phyloP scores from a whole-genome alignment of 2,113 vertebrate species.

The Phaethornis superciliosus region DNA sequence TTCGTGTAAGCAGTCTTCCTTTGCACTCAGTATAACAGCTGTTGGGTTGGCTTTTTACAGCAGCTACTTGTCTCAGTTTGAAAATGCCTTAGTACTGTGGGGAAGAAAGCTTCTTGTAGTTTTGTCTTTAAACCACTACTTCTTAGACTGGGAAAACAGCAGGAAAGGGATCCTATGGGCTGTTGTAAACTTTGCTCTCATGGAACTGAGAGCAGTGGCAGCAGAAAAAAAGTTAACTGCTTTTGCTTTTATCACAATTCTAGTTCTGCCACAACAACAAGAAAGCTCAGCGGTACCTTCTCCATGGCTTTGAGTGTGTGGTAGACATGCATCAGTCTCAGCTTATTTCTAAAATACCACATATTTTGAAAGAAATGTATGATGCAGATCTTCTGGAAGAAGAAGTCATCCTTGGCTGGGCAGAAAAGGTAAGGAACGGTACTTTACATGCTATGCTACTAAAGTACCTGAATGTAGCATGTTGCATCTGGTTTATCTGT shows the following conservation, averaged over 20 bases:
- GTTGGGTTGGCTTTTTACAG: rapidly evolving
- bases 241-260: background rate
- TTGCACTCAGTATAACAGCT: rapidly evolving
- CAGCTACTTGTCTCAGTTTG: rapidly evolving
- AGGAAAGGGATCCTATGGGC: background rate
- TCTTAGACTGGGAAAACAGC: background rate
- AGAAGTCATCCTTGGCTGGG: conserved; percentile 95
- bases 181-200: rapidly evolving
- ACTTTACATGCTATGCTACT: rapidly evolving
- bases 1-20: conserved; percentile 80
- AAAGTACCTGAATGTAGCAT: background rate
- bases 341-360: conserved; percentile 89
- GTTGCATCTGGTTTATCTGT: rapidly evolving
- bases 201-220: background rate
- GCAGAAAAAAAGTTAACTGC: background rate
- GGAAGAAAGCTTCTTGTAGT: background rate
- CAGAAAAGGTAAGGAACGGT: conserved; percentile 85
- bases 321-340: conserved; percentile 94
- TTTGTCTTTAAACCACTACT: background rate
- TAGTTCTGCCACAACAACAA: conserved; percentile 99
- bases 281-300: conserved; percentile 94
- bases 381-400: conserved; percentile 96
- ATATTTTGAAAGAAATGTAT: conserved; percentile 96
- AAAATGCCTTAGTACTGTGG: background rate
- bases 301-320: conserved; percentile 95